Base-by-base conservation (phyloP, 2,113 vertebrate species). In the Hippocampus zosterae region DNA sequence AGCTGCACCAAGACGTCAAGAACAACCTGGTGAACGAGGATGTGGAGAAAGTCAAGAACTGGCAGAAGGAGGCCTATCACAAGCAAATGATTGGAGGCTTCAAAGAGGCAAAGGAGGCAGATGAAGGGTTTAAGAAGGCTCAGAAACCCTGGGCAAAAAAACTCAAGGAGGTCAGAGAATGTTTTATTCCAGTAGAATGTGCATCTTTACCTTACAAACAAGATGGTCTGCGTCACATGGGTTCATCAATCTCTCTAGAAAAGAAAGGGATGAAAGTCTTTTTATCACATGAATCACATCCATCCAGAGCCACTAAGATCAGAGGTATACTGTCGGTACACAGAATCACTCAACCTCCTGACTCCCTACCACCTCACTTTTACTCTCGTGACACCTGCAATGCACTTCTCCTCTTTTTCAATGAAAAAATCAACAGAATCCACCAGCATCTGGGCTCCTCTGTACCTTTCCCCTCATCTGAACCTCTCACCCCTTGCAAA, bases 111-210 rank as follows among this genome's bases (percentile, higher is more conserved):
- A 99, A 97, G 79, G 97, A 99, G 84, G 96, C 97, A 1, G 97
- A 98, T 0, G 97, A 98, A 0, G 97, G 97, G 52, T 99, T 99
- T 87, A 95, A 97, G 75, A 98, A 98, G 90, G 97, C 97, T 29
- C 97, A 99, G 90, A 99, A 99, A 69, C 97, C 97, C 13, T 99
- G 96, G 97, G 96, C 96, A 82, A 99, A 99, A 83, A 99, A 99
- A 87, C 93, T 97, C 69, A 99, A 99, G 87, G 97, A 99, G 97
- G 97, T 98, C 84, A 84, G 83, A 8, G 7, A n/a, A 21, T 48
- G 46, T 48, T 16, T 48, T 66, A 7, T 8, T 18, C 6, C 1
- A n/a, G 21, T 25, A 44, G 25, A 41, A 10, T 37, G 27, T 42
- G 44, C 46, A 2, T 63, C 8, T 41, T 60, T 52, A 7, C 21